Evolutionary conservation across 2,113 vertebrate species (phyloP).

Genomic region (Burhinus oedicnemus): DNA sequence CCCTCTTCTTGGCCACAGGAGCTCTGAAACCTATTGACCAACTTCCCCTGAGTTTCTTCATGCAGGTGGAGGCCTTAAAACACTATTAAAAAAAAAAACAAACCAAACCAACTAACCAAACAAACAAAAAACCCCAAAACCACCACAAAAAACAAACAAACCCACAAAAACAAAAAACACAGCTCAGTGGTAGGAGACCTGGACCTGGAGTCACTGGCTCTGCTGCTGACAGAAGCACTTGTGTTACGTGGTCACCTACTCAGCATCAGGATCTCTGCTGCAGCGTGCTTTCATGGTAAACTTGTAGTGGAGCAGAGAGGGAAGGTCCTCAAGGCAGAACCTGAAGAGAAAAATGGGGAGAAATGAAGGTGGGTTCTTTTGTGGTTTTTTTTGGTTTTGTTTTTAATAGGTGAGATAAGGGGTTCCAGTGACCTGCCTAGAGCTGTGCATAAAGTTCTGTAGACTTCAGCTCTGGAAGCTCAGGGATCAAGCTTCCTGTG

Average conservation of each 20-base stretch:
- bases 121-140: too few relatives aligned
- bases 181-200: not conserved
- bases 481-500: fast-evolving
- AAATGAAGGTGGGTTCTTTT: not conserved
- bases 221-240: not conserved
- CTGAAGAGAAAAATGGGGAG: not conserved
- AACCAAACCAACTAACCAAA: too few relatives aligned
- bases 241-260: not conserved
- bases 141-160: too few relatives aligned
- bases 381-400: not conserved
- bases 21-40: not conserved
- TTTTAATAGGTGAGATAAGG: not conserved
- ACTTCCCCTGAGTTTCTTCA: not conserved
- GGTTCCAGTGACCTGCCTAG: not conserved
- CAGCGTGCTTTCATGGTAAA: fast-evolving
- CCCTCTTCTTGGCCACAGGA: fast-evolving
- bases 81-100: not conserved
- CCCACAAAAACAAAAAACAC: too few relatives aligned
- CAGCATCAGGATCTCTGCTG: fast-evolving
- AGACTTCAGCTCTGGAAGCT: not conserved
- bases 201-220: not conserved
- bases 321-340: not conserved
- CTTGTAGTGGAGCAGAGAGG: not conserved
- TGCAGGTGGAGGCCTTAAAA: not conserved
- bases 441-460: not conserved